Conservation (phyloP, 2,888 invertebrate species). For the Meiosimyza decipiens region DNA sequence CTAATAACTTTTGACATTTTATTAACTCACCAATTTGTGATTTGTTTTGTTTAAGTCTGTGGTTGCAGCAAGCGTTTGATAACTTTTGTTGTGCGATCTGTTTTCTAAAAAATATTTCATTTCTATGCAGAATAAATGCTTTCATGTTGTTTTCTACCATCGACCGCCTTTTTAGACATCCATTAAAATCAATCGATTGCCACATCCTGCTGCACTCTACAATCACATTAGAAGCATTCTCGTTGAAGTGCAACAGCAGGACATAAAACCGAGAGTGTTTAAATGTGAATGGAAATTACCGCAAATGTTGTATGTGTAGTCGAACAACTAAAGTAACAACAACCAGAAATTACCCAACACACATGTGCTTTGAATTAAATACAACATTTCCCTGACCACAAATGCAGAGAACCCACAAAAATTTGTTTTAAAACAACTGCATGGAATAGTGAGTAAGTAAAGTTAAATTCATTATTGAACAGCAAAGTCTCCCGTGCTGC, state of each 20-base stretch:
- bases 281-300: not conserved
- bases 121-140: no score
- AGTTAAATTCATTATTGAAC: conserved; percentile 11
- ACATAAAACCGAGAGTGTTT: no score
- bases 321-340: no score
- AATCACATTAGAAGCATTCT: conserved; percentile 18
- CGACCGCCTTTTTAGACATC: conserved; percentile 13
- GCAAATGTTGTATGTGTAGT: not conserved
- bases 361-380: not conserved
- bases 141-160: not conserved
- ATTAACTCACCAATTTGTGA: no score
- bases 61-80: no score
- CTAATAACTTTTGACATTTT: no score
- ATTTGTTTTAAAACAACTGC: not conserved
- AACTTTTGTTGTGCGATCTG: no score
- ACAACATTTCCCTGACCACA: not conserved
- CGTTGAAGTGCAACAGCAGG: no score
- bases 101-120: no score
- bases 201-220: not conserved
- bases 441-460: no score
- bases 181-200: conserved; percentile 18
- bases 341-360: no score
- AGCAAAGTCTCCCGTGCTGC: not conserved
- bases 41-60: no score
- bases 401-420: conserved; percentile 4